These are phyloP conservation scores for Brachystomella parvula DNA, from an alignment of 1,140 invertebrate species.

Conservation along the genomic window DNA sequence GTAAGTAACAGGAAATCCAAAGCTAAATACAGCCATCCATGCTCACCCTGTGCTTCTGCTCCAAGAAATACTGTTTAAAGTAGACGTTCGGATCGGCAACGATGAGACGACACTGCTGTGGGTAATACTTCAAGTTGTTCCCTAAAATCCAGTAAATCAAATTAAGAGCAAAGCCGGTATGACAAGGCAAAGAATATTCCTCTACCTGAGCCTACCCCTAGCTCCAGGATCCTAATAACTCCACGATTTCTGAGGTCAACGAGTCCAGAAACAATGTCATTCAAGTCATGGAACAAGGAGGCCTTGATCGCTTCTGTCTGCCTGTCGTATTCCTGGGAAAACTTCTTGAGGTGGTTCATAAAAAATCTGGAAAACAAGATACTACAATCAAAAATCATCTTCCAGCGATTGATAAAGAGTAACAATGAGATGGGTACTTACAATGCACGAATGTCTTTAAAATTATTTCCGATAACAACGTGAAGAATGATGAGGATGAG, in stretches of 20 bases:
- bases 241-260: conserved; percentile 33
- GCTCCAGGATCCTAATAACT: conserved; percentile 36
- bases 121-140: conserved; percentile 41
- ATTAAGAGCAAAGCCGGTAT: neutral
- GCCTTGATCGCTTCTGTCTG: conserved; percentile 23
- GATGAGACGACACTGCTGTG: conserved; percentile 39
- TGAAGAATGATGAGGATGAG: neutral
- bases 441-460: neutral
- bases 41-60: conserved; percentile 31
- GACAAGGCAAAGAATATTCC: neutral
- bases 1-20: conserved; percentile 3
- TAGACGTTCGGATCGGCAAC: conserved; percentile 40
- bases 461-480: neutral
- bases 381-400: neutral
- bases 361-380: conserved; percentile 27
- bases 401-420: neutral
- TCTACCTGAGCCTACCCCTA: conserved; percentile 37
- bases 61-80: conserved; percentile 38
- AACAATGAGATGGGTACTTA: neutral
- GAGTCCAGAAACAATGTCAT: conserved; percentile 24
- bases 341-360: conserved; percentile 17
- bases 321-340: conserved; percentile 15
- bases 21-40: neutral
- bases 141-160: conserved; percentile 28
- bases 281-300: conserved; percentile 31